These are phyloP conservation scores for Amphiprion ocellaris DNA, from an alignment of 2,113 vertebrate genomes.

Conservation along the genomic window DNA sequence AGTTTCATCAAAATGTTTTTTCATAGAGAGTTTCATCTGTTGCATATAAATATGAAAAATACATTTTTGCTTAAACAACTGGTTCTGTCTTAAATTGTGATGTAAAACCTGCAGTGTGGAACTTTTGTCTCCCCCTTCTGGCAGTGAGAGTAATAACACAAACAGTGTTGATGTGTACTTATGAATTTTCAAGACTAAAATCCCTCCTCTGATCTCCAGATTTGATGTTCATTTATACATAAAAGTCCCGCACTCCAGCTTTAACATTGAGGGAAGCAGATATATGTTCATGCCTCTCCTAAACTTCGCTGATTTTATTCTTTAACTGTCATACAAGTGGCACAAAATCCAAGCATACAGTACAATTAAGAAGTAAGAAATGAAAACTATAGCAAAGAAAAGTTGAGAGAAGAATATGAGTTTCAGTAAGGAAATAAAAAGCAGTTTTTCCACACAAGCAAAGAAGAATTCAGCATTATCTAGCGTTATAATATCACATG, in stretches of 20 bases:
- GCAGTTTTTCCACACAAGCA: slow-evolving; percentile 21
- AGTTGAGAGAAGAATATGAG: slow-evolving; percentile 19
- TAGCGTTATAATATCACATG: slow-evolving; percentile 15
- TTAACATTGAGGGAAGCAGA: slow-evolving; percentile 7
- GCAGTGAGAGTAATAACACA: too few species aligned
- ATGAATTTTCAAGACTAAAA: too few species aligned
- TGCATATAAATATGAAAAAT: slow-evolving; percentile 72
- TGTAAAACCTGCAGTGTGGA: neutral
- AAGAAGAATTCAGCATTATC: slow-evolving; percentile 26
- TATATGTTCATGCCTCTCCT: slow-evolving; percentile 19
- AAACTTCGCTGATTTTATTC: slow-evolving; percentile 19
- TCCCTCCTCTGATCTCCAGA: too few species aligned
- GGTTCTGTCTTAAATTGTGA: slow-evolving; percentile 42
- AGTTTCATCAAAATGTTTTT: slow-evolving; percentile 62
- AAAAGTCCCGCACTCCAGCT: too few species aligned
- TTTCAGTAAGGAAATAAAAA: slow-evolving; percentile 16
- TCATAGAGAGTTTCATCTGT: slow-evolving; percentile 61
- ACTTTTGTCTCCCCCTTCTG: too few species aligned
- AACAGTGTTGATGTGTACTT: too few species aligned
- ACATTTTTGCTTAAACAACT: slow-evolving; percentile 42
- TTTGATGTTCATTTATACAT: too few species aligned
- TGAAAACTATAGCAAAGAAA: neutral
- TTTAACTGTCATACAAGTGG: slow-evolving; percentile 23
- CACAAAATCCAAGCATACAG: slow-evolving; percentile 34
- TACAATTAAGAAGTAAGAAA: slow-evolving; percentile 32